phyloP scores from a whole-genome alignment of 2,888 invertebrate species.

The Lasioglossum marginatum region DNA sequence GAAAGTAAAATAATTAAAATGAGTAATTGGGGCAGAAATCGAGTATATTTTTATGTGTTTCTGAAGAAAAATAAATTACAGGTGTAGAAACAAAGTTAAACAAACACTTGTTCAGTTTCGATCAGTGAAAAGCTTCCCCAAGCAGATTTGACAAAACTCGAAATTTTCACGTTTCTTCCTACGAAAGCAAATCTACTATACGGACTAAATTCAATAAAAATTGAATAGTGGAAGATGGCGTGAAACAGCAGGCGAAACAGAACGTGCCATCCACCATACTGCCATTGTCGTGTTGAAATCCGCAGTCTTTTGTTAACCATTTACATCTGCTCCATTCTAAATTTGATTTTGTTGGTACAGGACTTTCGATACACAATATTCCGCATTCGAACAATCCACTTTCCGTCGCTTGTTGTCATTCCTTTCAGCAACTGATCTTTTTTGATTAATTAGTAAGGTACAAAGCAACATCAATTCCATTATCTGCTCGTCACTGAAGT shows the following conservation, averaged over 20 bases:
- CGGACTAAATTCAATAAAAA: slow-evolving; percentile 1
- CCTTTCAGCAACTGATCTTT: neutral
- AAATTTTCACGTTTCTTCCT: neutral
- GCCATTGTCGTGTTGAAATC: neutral
- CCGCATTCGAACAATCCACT: neutral
- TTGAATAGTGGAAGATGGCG: neutral
- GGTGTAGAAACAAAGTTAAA: neutral
- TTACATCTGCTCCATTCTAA: neutral
- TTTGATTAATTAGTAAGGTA: neutral
- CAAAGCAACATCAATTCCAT: neutral
- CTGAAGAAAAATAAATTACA: neutral
- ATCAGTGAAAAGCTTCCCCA: neutral
- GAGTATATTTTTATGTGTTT: neutral
- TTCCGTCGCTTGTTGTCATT: no score
- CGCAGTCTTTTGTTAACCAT: neutral
- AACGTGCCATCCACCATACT: neutral
- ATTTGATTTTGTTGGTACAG: slow-evolving; percentile 1
- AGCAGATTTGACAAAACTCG: neutral
- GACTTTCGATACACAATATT: neutral
- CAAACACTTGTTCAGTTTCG: neutral
- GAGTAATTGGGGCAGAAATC: neutral
- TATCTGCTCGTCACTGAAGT: neutral
- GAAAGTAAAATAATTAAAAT: neutral
- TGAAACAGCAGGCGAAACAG: slow-evolving; percentile 1
- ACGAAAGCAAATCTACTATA: neutral